Percentiles rank a stretch among this genome's conserved stretches.
These are phyloP conservation scores for Microcebus lehilahytsara DNA, from an alignment of 2,113 vertebrate genomes.

Conservation along the genomic window DNA sequence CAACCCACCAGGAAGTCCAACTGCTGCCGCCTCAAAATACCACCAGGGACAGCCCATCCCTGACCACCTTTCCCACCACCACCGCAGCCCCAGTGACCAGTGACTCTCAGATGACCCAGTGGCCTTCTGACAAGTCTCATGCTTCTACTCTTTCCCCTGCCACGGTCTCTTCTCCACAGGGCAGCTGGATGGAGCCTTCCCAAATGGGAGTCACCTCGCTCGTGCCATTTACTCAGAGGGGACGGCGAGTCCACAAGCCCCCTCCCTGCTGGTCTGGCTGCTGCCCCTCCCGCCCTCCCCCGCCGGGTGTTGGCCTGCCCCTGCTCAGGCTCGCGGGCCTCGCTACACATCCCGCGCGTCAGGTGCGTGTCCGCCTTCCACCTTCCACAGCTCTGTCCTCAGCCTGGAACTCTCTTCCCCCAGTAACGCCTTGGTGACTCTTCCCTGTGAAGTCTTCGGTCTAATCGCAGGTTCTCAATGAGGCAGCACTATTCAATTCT, in stretches of 20 bases:
- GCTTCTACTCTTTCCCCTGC: background rate
- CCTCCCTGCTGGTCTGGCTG: background rate
- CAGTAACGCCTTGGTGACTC: background rate
- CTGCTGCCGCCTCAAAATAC: background rate
- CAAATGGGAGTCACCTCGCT: background rate
- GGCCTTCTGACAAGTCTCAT: background rate
- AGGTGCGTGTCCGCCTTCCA: background rate
- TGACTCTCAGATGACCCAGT: background rate
- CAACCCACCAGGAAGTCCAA: background rate
- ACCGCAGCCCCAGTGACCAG: fast-evolving
- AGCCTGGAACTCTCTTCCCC: background rate
- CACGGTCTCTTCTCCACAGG: background rate
- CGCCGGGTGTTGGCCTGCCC: background rate
- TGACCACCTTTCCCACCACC: background rate
- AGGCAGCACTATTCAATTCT: background rate
- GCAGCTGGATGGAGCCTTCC: background rate
- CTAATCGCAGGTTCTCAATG: background rate
- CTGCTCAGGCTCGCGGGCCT: background rate
- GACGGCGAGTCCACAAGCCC: fast-evolving
- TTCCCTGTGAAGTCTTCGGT: background rate
- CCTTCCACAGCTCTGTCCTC: background rate
- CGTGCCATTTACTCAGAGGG: background rate
- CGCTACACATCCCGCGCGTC: fast-evolving
- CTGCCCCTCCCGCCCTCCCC: background rate
- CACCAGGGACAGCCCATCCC: background rate